These are phyloP conservation scores for Hydrophis major DNA, from an alignment of 2,797 vertebrate species.

Conservation along the genomic window DNA sequence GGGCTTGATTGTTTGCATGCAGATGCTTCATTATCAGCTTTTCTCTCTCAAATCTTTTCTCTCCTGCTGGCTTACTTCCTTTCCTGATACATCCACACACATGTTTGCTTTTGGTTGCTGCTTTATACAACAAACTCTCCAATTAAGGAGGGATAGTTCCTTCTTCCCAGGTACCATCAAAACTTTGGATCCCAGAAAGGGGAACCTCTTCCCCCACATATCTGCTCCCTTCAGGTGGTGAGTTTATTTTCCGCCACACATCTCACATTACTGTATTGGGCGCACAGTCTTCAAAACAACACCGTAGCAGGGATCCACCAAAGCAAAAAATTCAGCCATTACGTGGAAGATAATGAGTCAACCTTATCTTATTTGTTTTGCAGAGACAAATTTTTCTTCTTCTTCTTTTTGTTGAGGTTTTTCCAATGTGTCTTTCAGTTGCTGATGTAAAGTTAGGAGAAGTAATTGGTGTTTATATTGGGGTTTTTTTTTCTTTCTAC, in stretches of 20 bases:
- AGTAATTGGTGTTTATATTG: not conserved
- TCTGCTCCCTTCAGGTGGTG: not conserved
- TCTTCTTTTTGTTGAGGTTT: not conserved
- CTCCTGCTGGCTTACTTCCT: not conserved
- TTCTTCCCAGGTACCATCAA: not conserved
- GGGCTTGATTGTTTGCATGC: not conserved
- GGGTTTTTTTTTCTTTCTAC: not conserved
- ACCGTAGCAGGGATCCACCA: conserved; percentile 3
- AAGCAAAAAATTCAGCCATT: conserved; percentile 43
- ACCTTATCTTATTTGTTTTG: conserved; percentile 36
- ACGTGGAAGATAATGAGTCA: conserved; percentile 36
- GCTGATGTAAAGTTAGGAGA: not conserved
- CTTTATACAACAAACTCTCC: not conserved
- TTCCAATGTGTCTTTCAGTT: conserved; percentile 26
- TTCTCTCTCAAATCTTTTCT: not conserved
- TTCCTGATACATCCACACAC: not conserved
- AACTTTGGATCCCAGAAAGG: not conserved
- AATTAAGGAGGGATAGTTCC: not conserved
- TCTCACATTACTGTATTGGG: conserved; percentile 29
- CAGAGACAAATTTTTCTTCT: not conserved
- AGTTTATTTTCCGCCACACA: not conserved
- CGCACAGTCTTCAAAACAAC: conserved; percentile 23
- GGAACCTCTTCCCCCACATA: no score
- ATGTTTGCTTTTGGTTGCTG: not conserved
- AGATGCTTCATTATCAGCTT: not conserved